phyloP scores from a whole-genome alignment of 2,797 vertebrate genomes.

The Crax fasciolata region DNA sequence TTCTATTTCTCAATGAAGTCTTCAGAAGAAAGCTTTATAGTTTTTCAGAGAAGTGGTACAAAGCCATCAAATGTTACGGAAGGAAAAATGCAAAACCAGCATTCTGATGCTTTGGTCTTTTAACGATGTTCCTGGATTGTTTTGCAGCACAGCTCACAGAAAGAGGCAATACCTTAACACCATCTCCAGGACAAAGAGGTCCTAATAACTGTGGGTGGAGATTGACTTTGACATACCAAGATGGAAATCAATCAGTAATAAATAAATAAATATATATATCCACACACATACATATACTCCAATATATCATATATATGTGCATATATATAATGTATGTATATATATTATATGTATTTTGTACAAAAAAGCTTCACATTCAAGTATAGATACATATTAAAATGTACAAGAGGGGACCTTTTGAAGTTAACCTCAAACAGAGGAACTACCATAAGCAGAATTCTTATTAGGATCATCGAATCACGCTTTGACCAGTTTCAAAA shows the following conservation, averaged over 20 bases:
- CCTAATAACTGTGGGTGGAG: neutral
- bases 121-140: neutral
- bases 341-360: constrained; percentile 49
- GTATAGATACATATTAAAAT: constrained; percentile 43
- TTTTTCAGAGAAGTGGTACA: neutral
- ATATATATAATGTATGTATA: constrained; percentile 50
- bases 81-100: neutral
- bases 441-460: neutral
- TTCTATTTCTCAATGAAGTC: constrained; percentile 1
- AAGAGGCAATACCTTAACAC: neutral
- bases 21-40: neutral
- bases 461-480: neutral
- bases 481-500: neutral
- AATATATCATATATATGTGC: constrained; percentile 44
- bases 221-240: neutral
- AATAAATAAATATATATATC: constrained; percentile 44
- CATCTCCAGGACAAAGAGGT: neutral
- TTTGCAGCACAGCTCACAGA: neutral
- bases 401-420: constrained; percentile 16
- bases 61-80: neutral
- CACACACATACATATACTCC: constrained; percentile 7
- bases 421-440: neutral
- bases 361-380: constrained; percentile 64
- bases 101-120: neutral
- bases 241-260: neutral